phyloP scores from a whole-genome alignment of 2,113 vertebrate genomes.

The Hystrix cristata region DNA sequence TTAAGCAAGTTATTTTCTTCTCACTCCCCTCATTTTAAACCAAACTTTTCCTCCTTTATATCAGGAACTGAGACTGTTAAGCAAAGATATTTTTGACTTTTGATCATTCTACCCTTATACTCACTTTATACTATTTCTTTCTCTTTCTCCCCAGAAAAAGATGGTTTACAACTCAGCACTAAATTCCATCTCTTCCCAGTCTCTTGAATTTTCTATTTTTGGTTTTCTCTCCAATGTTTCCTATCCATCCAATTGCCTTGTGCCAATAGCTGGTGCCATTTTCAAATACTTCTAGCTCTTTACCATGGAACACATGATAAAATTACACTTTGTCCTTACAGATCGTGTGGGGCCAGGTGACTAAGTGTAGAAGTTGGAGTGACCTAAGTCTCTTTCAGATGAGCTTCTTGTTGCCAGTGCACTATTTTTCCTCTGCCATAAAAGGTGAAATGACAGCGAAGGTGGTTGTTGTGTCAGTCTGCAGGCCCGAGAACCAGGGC shows the following conservation, averaged over 20 bases:
- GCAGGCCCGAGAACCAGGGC: accelerated
- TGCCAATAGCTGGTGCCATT: neutral
- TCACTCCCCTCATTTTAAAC: neutral
- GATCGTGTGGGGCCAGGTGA: neutral
- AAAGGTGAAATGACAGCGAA: neutral
- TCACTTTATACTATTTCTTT: neutral
- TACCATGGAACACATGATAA: neutral
- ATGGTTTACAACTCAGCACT: neutral
- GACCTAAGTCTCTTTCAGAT: neutral
- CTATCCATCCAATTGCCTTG: neutral
- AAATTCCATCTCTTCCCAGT: neutral
- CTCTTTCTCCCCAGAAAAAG: neutral
- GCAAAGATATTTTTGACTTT: neutral
- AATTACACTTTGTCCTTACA: neutral
- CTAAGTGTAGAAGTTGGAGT: neutral
- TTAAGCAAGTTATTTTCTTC: neutral
- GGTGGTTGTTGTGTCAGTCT: neutral
- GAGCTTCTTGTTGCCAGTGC: neutral
- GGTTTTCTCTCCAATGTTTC: neutral
- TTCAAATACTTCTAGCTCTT: neutral
- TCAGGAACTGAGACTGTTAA: neutral
- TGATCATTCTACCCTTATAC: neutral
- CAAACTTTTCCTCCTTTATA: neutral
- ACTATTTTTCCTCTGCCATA: neutral
- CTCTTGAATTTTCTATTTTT: neutral